These are phyloP conservation scores for Myrmophylax atrothorax DNA, from an alignment of 2,113 vertebrate genomes.

Conservation along the genomic window DNA sequence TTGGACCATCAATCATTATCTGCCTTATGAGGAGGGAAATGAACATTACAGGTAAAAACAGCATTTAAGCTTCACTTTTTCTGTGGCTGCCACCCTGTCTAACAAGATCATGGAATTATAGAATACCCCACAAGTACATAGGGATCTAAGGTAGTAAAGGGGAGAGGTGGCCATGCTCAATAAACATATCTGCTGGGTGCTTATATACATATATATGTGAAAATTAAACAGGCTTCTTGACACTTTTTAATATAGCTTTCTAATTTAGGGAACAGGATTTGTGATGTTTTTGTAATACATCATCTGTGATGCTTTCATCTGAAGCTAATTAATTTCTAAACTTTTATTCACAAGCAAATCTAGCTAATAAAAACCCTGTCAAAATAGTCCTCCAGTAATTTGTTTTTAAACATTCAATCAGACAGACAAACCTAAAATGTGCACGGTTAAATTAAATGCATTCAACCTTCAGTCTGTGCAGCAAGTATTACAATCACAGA, in stretches of 20 bases:
- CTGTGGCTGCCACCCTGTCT: background rate
- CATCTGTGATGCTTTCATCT: background rate
- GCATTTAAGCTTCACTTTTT: background rate
- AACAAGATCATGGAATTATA: background rate
- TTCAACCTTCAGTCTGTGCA: background rate
- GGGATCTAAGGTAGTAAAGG: background rate
- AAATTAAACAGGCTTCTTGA: background rate
- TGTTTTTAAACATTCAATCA: background rate
- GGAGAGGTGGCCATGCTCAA: background rate
- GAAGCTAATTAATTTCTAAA: background rate
- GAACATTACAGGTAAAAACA: background rate
- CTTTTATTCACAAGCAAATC: conserved; percentile 9
- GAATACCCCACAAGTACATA: background rate
- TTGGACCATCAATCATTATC: background rate
- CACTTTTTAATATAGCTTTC: background rate
- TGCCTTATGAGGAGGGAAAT: background rate
- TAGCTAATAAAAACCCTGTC: background rate
- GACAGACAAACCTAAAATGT: background rate
- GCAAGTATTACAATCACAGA: background rate
- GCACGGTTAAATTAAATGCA: background rate
- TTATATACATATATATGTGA: background rate
- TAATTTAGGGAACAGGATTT: background rate
- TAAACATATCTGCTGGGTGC: background rate
- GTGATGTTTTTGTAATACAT: background rate
- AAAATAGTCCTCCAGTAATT: background rate